Conservation (phyloP, 2,797 vertebrate species). For the Oreortyx pictus region DNA sequence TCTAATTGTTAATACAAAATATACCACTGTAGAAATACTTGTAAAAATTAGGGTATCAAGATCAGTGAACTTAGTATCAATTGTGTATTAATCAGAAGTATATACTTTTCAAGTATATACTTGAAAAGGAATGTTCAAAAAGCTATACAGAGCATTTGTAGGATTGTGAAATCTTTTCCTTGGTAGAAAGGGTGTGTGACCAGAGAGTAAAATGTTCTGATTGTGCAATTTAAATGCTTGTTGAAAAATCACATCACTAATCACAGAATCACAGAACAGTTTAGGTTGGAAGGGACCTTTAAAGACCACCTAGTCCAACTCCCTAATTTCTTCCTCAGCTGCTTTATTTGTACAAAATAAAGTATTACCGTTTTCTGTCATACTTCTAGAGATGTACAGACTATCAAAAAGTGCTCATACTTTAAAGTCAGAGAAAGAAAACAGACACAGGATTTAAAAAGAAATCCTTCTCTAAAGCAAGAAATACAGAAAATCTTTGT, state of each 20-base stretch:
- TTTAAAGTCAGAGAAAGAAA: conserved; percentile 15
- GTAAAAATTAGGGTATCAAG: neutral
- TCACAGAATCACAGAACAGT: neutral
- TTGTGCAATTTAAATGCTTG: neutral
- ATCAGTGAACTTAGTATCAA: neutral
- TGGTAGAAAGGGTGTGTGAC: neutral
- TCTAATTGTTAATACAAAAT: neutral
- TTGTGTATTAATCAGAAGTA: neutral
- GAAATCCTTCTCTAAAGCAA: conserved; percentile 3
- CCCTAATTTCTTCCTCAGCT: neutral
- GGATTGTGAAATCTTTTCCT: neutral
- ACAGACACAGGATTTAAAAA: neutral
- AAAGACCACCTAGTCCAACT: neutral
- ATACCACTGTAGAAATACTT: neutral
- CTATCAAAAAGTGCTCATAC: neutral
- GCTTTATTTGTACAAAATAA: conserved; percentile 30
- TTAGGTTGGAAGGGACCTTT: neutral
- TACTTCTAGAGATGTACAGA: neutral
- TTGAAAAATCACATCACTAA: neutral
- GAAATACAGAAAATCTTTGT: conserved; percentile 1
- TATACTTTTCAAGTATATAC: neutral
- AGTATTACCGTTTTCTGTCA: neutral
- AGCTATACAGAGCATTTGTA: neutral
- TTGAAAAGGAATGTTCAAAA: neutral
- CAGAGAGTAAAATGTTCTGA: neutral